Conservation (phyloP, 1,140 invertebrate genomes). For the Planococcus citri region DNA sequence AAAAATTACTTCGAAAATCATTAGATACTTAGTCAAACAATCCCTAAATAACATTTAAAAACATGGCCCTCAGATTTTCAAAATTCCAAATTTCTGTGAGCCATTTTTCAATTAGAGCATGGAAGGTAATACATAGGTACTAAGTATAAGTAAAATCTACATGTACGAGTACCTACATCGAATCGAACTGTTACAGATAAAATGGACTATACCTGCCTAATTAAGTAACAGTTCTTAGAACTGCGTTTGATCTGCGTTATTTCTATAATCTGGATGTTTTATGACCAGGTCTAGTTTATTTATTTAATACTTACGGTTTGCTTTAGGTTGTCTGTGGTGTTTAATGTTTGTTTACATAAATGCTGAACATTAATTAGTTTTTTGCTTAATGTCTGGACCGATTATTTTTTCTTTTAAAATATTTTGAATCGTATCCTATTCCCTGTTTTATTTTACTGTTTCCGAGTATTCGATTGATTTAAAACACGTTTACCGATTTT, state of each 20-base stretch:
- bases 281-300: constrained; percentile 3
- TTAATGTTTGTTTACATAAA: not conserved
- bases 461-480: not conserved
- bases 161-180: no score
- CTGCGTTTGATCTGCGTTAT: not conserved
- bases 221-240: constrained; percentile 7
- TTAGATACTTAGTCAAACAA: no score
- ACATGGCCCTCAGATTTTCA: no score
- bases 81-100: no score
- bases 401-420: not conserved
- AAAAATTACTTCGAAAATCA: no score
- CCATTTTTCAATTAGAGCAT: no score
- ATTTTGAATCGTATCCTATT: not conserved
- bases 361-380: not conserved
- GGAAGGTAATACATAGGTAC: no score
- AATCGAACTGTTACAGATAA: no score
- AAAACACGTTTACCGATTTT: not conserved
- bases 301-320: not conserved
- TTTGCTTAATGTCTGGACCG: not conserved
- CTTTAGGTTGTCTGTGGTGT: not conserved
- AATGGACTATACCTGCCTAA: not conserved
- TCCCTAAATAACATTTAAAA: no score
- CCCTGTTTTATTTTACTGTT: not conserved
- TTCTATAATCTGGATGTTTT: not conserved
- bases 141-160: no score